Base-by-base conservation (phyloP, 2,797 vertebrate genomes). In the Acridotheres tristis region DNA sequence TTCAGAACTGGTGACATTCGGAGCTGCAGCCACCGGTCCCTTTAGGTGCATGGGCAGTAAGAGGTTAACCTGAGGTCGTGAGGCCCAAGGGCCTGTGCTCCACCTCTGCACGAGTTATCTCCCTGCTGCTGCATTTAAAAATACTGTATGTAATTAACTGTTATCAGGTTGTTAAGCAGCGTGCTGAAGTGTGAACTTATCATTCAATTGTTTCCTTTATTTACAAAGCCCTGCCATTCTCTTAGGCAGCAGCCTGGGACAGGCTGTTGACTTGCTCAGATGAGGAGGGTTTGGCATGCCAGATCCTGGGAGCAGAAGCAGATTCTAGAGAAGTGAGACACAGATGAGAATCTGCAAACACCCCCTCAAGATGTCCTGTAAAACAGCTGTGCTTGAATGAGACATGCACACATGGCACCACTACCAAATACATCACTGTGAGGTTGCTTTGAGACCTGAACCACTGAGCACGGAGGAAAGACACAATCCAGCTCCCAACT, bases 151-250 rank as follows among this genome's bases (percentile, higher is more conserved):
- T 83, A 97, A 97, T 97, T 96, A 97, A 95, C 89, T 92, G 88
- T 93, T 97, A 97, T 97, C 97, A 94, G 94, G 91, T 89, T 96
- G 96, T 96, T 97, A 97, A 96, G 96, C 93, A 93, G 90, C 73
- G 95, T 98, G 96, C 97, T 97, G 97, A 98, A 97, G 97, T 97
- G 97, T 94, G 96, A 98, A 98, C 92, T 97, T 97, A 96, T 71
- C 88, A 71, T 96, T 97, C 97, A 95, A 97, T 96, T 97, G 96
- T 98, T 98, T 97, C 94, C 96, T 96, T 77, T 97, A 97, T 97
- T 98, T 98, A 97, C 93, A 92, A 95, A 97, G 92, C 92, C 76
- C 90, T 94, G 95, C 55, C 87, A 84, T 75, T 88, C 90, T 90
- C 92, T 81, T 77, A 93, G 62, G 89, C 84, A 53, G 89, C 94